These are phyloP conservation scores for Gambelia wislizenii DNA, from an alignment of 2,797 vertebrate genomes.

Conservation along the genomic window DNA sequence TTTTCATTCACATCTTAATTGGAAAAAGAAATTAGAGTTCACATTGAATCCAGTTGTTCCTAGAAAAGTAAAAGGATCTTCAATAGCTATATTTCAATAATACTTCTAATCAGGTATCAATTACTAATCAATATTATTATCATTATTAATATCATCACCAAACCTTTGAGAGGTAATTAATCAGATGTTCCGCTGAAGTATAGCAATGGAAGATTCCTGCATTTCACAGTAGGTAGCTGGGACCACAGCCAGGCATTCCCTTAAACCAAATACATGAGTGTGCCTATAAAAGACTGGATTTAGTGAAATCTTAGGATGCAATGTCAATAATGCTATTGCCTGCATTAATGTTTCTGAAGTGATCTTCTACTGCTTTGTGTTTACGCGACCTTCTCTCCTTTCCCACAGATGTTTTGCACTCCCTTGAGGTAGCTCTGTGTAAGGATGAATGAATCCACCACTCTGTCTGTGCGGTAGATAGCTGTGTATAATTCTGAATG, in stretches of 20 bases:
- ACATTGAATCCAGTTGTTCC: background rate
- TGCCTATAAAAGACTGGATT: background rate
- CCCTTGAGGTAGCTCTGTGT: background rate
- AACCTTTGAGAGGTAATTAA: background rate
- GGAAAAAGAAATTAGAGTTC: background rate
- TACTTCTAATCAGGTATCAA: background rate
- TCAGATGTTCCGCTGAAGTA: background rate
- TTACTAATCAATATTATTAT: background rate
- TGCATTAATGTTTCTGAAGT: background rate
- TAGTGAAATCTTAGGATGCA: background rate
- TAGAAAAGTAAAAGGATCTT: background rate
- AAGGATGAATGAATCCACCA: background rate
- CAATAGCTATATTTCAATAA: constrained; percentile 7
- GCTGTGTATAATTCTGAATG: constrained; percentile 12
- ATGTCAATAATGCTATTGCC: background rate
- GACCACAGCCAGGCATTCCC: background rate
- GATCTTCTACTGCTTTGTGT: background rate
- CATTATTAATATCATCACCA: background rate
- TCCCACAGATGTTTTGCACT: background rate
- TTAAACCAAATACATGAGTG: background rate
- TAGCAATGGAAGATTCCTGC: background rate
- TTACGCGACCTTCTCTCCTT: background rate
- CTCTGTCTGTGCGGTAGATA: background rate
- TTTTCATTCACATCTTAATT: background rate
- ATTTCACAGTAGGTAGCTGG: background rate